These are phyloP conservation scores for Trichonephila clavipes DNA, from an alignment of 1,140 invertebrate species.

Conservation along the genomic window DNA sequence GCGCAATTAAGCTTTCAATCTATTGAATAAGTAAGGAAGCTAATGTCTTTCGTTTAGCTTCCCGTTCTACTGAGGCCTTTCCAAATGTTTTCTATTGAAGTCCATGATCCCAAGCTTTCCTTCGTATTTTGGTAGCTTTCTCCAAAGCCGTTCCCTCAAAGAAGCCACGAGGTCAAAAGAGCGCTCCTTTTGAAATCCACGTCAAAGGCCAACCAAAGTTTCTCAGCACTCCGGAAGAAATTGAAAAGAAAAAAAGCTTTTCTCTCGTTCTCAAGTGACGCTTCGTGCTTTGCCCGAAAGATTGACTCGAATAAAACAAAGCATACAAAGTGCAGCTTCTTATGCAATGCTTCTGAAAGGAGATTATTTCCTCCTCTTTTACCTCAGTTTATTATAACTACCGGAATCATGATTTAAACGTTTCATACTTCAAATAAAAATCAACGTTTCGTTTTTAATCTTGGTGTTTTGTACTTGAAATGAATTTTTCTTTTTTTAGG, in stretches of 20 bases:
- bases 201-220: neutral
- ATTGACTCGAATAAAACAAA: conserved; percentile 10
- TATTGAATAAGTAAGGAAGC: no score
- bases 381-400: neutral
- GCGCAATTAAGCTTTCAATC: no score
- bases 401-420: neutral
- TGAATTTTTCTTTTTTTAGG: neutral
- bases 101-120: no score
- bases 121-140: no score
- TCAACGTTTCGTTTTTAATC: neutral
- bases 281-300: conserved; percentile 10
- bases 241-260: conserved; percentile 12
- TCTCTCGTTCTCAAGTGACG: neutral
- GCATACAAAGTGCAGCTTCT: neutral
- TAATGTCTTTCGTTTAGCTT: no score
- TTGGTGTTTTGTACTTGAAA: neutral
- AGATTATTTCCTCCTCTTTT: neutral
- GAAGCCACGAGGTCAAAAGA: neutral
- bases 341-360: neutral
- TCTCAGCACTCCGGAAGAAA: neutral
- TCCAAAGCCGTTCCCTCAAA: neutral
- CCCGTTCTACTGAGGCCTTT: no score
- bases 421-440: neutral
- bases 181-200: neutral
- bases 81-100: no score